Evolutionary conservation across 2,888 invertebrate species (phyloP), one percentile per base, ranked within the genome.

Genomic region (Zygaena filipendulae): DNA sequence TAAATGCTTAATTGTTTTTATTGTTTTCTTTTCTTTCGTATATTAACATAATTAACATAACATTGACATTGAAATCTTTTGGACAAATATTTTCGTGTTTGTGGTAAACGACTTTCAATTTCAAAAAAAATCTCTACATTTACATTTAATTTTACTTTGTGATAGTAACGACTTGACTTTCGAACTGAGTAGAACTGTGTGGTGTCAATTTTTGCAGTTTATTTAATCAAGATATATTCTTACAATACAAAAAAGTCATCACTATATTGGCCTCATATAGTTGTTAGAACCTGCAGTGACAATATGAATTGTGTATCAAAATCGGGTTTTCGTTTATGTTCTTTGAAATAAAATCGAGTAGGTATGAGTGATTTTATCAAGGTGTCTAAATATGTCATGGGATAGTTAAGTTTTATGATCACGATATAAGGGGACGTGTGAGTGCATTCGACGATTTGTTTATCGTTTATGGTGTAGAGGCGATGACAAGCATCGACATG

Each of bases 341-440:
- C n/a, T n/a, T n/a, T n/a, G n/a, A n/a, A n/a, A n/a, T n/a, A n/a
- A n/a, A n/a, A n/a, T n/a, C n/a, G n/a, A n/a, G n/a, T n/a, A n/a
- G n/a, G n/a, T n/a, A n/a, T n/a, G n/a, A n/a, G 63, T 71, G 68
- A 69, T 75, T 74, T 75, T 61, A 67, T 64, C 59, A 58, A 64
- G 62, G 67, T 68, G 63, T 56, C 57, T 67, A 66, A n/a, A n/a
- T 72, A 62, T 77, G 77, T 70, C 56, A 54, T 60, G 58, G 57
- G 69, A 75, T 74, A 74, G 70, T 75, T 74, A 70, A 70, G 58
- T 60, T 75, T 74, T 72, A 75, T 55, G 56, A 60, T 57, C 68
- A 59, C 60, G 71, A 74, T 70, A 74, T 59, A 61, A 64, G 64
- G 51, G 48, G n/a, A 47, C 46, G 48, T 54, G 50, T 57, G 60